These are phyloP conservation scores for Andrena bucephala DNA, from an alignment of 2,888 invertebrate species.

Conservation along the genomic window DNA sequence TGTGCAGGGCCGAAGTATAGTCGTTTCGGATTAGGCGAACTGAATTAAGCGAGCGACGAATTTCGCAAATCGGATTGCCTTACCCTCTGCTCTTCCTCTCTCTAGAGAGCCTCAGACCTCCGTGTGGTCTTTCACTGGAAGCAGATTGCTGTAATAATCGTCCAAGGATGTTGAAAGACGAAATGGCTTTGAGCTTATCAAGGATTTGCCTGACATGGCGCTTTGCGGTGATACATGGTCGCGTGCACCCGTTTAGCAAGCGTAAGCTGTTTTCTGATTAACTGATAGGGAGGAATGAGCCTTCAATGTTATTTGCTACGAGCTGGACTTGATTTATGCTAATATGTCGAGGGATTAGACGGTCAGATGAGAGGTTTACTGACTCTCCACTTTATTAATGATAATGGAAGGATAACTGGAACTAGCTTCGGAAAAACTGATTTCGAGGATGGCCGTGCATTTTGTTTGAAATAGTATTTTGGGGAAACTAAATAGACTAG, in stretches of 20 bases:
- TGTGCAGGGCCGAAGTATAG: background rate
- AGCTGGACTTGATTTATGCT: background rate
- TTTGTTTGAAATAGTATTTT: too few species aligned
- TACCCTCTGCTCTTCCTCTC: background rate
- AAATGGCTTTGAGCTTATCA: slow-evolving; percentile 3
- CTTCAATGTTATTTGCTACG: too few species aligned
- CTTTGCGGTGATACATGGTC: background rate
- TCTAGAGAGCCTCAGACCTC: background rate
- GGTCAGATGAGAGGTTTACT: background rate
- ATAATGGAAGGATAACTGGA: too few species aligned
- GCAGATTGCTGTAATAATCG: slow-evolving; percentile 22
- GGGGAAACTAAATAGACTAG: too few species aligned
- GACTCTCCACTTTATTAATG: too few species aligned
- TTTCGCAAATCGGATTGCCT: slow-evolving; percentile 7
- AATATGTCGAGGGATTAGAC: background rate
- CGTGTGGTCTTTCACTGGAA: slow-evolving; percentile 2
- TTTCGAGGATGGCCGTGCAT: too few species aligned
- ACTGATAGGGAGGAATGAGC: background rate
- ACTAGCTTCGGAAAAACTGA: too few species aligned
- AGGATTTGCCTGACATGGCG: slow-evolving; percentile 3
- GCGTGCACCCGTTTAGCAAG: background rate
- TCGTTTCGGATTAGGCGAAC: slow-evolving; percentile 19
- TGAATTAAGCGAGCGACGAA: slow-evolving; percentile 32
- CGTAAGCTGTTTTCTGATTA: background rate
- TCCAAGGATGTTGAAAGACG: slow-evolving; percentile 7